Evolutionary conservation across 2,113 vertebrate genomes (phyloP).

Genomic region (Boleophthalmus pectinirostris): DNA sequence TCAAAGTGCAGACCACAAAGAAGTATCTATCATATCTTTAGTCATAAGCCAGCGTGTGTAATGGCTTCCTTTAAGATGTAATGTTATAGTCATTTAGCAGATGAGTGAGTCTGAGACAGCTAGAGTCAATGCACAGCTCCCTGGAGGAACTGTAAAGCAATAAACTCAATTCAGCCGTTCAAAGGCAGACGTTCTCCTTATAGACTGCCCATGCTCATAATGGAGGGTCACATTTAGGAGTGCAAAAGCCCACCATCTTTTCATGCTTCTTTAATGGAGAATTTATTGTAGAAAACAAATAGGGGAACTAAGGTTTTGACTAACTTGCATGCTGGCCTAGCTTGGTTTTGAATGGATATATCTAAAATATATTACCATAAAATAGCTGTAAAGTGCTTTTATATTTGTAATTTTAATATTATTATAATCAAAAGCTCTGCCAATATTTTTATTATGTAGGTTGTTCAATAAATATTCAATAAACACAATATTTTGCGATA

Average conservation of each 20-base stretch:
- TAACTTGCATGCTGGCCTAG: background rate
- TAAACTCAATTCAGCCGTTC: constrained; percentile 47
- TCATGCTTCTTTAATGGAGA: constrained; percentile 35
- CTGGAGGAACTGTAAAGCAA: constrained; percentile 55
- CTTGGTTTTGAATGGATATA: background rate
- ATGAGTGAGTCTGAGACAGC: constrained; percentile 57
- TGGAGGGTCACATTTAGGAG: constrained; percentile 29
- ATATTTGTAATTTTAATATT: too few relatives aligned
- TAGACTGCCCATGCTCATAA: constrained; percentile 18
- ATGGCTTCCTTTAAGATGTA: constrained; percentile 52
- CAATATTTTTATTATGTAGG: too few relatives aligned
- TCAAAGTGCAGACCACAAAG: constrained; percentile 13
- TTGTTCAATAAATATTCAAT: too few relatives aligned
- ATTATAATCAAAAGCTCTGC: too few relatives aligned
- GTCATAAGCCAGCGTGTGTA: constrained; percentile 35
- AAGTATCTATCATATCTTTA: constrained; percentile 29
- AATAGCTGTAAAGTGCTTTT: too few relatives aligned
- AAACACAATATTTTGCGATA: too few relatives aligned
- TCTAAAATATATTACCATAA: background rate
- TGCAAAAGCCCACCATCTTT: background rate
- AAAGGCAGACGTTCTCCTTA: constrained; percentile 28
- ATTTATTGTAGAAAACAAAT: constrained; percentile 8
- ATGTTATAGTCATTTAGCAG: constrained; percentile 70
- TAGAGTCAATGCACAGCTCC: constrained; percentile 58
- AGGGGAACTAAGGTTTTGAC: background rate